A percentile compares a stretch with the other conserved stretches of the same genome.
Evolutionary conservation across 2,113 vertebrate species (phyloP).

Genomic region (Silurus meridionalis): DNA sequence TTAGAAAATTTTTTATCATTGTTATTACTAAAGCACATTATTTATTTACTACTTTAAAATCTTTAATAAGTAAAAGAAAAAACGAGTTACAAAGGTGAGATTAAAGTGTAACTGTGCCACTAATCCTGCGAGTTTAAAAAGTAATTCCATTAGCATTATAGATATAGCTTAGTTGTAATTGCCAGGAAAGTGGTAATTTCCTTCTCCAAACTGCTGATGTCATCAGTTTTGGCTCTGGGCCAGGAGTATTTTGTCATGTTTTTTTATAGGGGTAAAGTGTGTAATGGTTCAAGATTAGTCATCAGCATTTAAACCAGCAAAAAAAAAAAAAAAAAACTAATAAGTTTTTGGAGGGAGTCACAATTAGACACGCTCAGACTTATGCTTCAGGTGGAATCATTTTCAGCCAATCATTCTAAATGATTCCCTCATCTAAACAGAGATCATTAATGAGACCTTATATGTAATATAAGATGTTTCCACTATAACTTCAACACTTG

Average conservation of each 20-base stretch:
- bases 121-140: background rate
- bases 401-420: background rate
- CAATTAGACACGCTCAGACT: background rate
- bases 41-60: background rate
- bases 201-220: slow-evolving; percentile 6
- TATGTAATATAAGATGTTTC: background rate
- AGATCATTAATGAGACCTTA: background rate
- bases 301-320: background rate
- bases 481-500: background rate
- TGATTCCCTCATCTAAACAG: background rate
- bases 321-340: background rate
- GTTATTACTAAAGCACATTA: background rate
- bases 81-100: background rate
- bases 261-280: background rate
- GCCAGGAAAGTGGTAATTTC: slow-evolving; percentile 10
- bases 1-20: background rate
- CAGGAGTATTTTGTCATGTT: background rate
- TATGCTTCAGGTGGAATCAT: background rate
- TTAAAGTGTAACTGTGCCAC: background rate
- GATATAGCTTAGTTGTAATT: slow-evolving; percentile 11
- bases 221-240: background rate
- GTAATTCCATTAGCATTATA: background rate
- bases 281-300: slow-evolving; percentile 17
- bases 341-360: too few species aligned
- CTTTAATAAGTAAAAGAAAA: background rate